A percentile compares a stretch with the other conserved stretches of the same genome.
Conservation (phyloP, 2,797 vertebrate species). For the Cyclopterus lumpus region DNA sequence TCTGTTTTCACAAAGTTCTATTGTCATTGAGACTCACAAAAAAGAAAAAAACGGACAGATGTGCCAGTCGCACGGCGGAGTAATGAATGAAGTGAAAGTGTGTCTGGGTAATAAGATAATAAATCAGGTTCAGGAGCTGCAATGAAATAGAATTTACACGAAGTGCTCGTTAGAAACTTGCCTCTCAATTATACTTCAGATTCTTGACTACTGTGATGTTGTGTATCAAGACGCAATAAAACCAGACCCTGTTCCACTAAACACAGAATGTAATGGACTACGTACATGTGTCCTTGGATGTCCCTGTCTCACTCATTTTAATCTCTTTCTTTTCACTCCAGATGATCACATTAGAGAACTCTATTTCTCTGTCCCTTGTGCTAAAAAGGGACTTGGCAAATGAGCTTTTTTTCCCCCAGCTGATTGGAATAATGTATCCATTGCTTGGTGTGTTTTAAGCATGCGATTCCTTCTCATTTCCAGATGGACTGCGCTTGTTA, state of each 20-base stretch:
- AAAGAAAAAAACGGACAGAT: constrained; percentile 6
- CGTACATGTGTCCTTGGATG: not conserved
- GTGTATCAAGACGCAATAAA: not conserved
- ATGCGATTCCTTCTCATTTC: not conserved
- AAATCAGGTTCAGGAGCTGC: constrained; percentile 44
- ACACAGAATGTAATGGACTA: not conserved
- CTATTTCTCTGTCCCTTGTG: not conserved
- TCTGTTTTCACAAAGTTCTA: not conserved
- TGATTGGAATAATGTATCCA: not conserved
- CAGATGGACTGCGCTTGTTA: not conserved
- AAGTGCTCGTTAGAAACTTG: not conserved
- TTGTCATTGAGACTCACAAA: not conserved
- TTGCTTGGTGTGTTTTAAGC: not conserved
- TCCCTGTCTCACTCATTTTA: not conserved
- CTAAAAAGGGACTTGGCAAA: not conserved
- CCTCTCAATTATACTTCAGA: not conserved
- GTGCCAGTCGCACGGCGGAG: constrained; percentile 10
- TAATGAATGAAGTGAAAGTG: constrained; percentile 34
- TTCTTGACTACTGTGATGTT: not conserved
- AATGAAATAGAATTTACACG: constrained; percentile 18
- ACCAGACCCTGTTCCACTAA: not conserved
- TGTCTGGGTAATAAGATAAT: constrained; percentile 30
- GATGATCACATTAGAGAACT: not conserved
- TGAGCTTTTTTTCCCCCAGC: not conserved
- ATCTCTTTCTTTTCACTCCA: not conserved